phyloP scores from a whole-genome alignment of 2,797 vertebrate genomes.

The Phalloptychus januarius region DNA sequence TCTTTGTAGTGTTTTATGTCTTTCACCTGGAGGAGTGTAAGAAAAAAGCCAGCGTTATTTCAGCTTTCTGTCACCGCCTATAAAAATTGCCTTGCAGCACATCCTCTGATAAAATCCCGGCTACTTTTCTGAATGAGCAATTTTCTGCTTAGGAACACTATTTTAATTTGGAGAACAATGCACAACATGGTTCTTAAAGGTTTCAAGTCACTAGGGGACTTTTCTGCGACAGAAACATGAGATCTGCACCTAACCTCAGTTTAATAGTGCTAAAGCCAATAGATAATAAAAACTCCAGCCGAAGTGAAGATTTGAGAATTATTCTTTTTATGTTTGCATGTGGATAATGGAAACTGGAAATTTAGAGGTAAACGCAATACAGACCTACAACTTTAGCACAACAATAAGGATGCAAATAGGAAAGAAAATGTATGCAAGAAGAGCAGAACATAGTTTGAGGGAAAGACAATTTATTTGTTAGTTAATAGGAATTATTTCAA shows the following conservation, averaged over 20 bases:
- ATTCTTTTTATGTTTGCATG: too few relatives aligned
- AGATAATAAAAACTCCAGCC: too few relatives aligned
- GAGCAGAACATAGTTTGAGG: not conserved
- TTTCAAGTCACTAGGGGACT: not conserved
- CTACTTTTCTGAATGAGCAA: not conserved
- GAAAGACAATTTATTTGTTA: not conserved
- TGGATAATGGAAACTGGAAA: too few relatives aligned
- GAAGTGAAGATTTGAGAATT: too few relatives aligned
- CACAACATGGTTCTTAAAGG: not conserved
- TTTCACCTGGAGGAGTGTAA: slow-evolving; percentile 21
- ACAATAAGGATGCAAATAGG: not conserved
- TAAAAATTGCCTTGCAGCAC: slow-evolving; percentile 6
- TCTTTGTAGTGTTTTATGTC: slow-evolving; percentile 44
- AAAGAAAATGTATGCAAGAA: not conserved
- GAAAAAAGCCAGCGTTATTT: slow-evolving; percentile 27
- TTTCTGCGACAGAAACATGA: not conserved
- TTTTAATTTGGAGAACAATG: not conserved
- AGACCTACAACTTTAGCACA: not conserved
- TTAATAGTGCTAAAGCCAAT: too few relatives aligned
- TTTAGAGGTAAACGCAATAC: too few relatives aligned
- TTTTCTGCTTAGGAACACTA: not conserved
- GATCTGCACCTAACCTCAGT: too few relatives aligned
- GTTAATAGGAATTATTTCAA: not conserved
- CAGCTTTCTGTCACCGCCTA: slow-evolving; percentile 4
- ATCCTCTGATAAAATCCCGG: not conserved